Evolutionary conservation across 2,113 vertebrate species (phyloP).

Genomic region (Phyllostomus discolor): DNA sequence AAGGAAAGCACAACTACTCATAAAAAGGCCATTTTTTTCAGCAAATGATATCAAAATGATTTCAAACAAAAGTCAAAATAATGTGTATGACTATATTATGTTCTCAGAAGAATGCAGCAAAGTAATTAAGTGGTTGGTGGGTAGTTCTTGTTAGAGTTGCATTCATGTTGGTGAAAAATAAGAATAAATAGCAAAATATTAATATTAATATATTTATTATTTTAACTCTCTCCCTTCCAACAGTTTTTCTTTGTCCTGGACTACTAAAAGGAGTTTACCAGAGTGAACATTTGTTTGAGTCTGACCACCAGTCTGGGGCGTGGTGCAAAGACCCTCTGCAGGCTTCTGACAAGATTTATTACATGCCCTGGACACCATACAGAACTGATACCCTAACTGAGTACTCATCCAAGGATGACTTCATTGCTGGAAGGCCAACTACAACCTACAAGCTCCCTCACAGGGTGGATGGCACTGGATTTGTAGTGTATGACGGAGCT

Average conservation of each 20-base stretch:
- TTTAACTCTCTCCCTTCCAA: conserved; percentile 80
- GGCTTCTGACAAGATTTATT: conserved; percentile 98
- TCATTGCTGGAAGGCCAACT: conserved; percentile 95
- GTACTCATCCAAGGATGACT: conserved; percentile 98
- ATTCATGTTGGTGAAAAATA: conserved; percentile 49
- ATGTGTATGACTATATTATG: conserved; percentile 40
- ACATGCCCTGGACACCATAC: conserved; percentile 99
- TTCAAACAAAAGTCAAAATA: conserved; percentile 6
- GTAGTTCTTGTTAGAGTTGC: conserved; percentile 48
- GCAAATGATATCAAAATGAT: conserved; percentile 20
- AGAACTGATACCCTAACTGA: conserved; percentile 95
- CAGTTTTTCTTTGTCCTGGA: conserved; percentile 99
- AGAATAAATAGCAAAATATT: not conserved
- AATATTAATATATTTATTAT: conserved; percentile 51
- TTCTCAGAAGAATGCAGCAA: conserved; percentile 10
- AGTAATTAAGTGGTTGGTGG: conserved; percentile 59
- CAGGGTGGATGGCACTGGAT: conserved; percentile 96
- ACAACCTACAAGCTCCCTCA: conserved; percentile 98
- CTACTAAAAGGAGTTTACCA: conserved; percentile 97
- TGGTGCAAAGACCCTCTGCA: conserved; percentile 99
- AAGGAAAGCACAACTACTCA: conserved; percentile 64
- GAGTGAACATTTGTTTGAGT: conserved; percentile 98
- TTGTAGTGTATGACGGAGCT: conserved; percentile 97
- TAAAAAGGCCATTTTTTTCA: conserved; percentile 53
- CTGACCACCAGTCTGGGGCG: conserved; percentile 98